Conservation (phyloP, 2,888 invertebrate genomes). For the Tanypteryx hageni region DNA sequence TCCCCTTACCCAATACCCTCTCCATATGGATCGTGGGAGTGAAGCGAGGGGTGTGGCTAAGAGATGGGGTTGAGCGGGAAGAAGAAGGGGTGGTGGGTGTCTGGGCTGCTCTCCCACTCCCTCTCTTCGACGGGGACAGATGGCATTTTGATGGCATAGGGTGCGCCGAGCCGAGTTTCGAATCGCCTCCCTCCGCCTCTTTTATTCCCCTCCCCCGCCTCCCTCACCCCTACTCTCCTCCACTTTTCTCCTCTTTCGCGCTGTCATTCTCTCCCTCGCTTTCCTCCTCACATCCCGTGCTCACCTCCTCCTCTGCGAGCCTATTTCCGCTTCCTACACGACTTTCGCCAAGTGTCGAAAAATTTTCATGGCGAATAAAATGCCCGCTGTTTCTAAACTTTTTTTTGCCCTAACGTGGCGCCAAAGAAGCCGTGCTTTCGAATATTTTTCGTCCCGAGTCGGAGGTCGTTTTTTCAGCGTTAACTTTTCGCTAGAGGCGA, state of each 20-base stretch:
- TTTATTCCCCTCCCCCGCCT: not conserved
- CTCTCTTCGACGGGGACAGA: slow-evolving; percentile 39
- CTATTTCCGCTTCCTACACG: too few relatives aligned
- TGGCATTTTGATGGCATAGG: slow-evolving; percentile 59
- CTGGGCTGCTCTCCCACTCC: not conserved
- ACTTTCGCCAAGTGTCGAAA: too few relatives aligned
- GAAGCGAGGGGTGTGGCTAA: not conserved
- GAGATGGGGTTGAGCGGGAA: not conserved
- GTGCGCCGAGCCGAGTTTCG: not conserved
- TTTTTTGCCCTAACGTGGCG: too few relatives aligned
- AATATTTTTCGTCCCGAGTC: too few relatives aligned
- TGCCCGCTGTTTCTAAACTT: too few relatives aligned
- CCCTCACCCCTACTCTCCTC: not conserved
- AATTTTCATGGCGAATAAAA: too few relatives aligned
- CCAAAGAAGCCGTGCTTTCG: too few relatives aligned
- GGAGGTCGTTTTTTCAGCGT: too few relatives aligned
- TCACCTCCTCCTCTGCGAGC: too few relatives aligned
- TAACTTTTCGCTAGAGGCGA: too few relatives aligned
- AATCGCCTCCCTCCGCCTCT: not conserved
- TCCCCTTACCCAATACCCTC: not conserved
- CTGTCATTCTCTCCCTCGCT: not conserved
- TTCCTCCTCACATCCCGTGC: not conserved
- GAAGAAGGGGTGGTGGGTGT: not conserved
- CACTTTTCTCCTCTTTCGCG: not conserved
- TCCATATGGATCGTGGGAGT: not conserved